Conservation (phyloP, 2,113 vertebrate species). For the Melanostigma gelatinosum region DNA sequence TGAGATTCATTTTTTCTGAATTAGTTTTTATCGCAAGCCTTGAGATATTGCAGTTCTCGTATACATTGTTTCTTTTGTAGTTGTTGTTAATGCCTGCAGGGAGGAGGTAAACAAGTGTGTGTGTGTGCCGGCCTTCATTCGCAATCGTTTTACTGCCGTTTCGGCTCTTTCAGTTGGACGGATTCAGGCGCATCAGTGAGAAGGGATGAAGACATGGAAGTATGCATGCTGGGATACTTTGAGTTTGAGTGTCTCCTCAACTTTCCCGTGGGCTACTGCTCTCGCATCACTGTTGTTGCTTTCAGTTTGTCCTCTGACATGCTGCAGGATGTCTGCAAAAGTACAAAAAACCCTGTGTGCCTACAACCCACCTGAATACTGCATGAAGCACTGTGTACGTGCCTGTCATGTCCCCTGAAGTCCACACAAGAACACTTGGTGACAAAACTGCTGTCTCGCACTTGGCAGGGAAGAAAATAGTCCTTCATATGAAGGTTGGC, state of each 20-base stretch:
- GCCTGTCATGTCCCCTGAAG: conserved; percentile 18
- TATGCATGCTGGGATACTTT: not conserved
- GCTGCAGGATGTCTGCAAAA: conserved; percentile 12
- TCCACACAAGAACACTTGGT: conserved; percentile 10
- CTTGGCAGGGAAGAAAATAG: conserved; percentile 30
- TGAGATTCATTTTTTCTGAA: not conserved
- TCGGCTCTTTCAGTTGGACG: conserved; percentile 42
- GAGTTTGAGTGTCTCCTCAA: conserved; percentile 9
- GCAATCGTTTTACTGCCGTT: conserved; percentile 34
- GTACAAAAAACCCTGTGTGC: not conserved
- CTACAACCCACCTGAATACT: conserved; percentile 26
- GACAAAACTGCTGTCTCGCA: conserved; percentile 48
- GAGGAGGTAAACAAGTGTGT: not conserved
- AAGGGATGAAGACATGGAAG: not conserved
- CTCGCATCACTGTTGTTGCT: conserved; percentile 28
- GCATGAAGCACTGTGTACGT: conserved; percentile 1
- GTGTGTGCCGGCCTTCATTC: conserved; percentile 1
- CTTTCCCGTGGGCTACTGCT: conserved; percentile 2
- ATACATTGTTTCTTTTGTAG: not conserved
- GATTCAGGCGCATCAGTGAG: conserved; percentile 26
- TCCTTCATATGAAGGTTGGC: conserved; percentile 32
- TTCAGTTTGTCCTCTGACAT: conserved; percentile 43
- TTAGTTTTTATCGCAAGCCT: not conserved
- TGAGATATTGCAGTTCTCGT: not conserved
- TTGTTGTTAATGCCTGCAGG: not conserved